Evolutionary conservation across 2,113 vertebrate species (phyloP).

Genomic region (Suncus etruscus): DNA sequence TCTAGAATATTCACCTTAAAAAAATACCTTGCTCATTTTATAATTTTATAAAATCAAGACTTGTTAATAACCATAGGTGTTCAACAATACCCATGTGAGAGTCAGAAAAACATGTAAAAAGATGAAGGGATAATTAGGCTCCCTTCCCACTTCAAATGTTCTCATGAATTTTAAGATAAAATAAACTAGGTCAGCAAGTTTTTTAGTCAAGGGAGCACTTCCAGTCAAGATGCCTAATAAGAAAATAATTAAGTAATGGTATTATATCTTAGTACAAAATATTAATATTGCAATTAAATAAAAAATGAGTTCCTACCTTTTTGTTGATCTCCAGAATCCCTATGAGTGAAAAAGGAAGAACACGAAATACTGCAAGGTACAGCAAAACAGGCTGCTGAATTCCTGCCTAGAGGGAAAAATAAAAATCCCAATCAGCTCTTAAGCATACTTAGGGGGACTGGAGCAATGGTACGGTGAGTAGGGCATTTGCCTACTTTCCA

Average conservation of each 20-base stretch:
- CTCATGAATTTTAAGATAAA: slow-evolving; percentile 38
- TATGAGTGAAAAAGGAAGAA: slow-evolving; percentile 93
- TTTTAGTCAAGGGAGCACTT: slow-evolving; percentile 1
- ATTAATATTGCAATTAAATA: slow-evolving; percentile 47
- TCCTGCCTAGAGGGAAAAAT: slow-evolving; percentile 89
- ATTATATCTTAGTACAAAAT: slow-evolving; percentile 46
- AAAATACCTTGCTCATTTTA: slow-evolving; percentile 55
- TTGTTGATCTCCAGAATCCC: slow-evolving; percentile 95
- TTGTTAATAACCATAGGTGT: slow-evolving; percentile 55
- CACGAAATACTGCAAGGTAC: slow-evolving; percentile 93
- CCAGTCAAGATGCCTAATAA: slow-evolving; percentile 45
- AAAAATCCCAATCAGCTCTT: slow-evolving; percentile 60
- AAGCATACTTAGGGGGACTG: background rate
- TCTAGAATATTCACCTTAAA: slow-evolving; percentile 52
- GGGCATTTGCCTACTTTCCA: no score
- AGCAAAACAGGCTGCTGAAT: slow-evolving; percentile 90
- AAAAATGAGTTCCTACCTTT: slow-evolving; percentile 87
- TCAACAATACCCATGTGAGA: slow-evolving; percentile 5
- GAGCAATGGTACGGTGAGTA: no score
- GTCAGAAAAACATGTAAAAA: slow-evolving; percentile 29
- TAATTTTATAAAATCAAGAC: slow-evolving; percentile 61
- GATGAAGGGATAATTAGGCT: background rate
- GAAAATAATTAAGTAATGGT: slow-evolving; percentile 41
- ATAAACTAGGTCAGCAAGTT: slow-evolving; percentile 24
- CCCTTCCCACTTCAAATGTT: slow-evolving; percentile 42